A percentile compares a stretch with the other conserved stretches of the same genome.
phyloP scores from a whole-genome alignment of 1,140 invertebrate genomes.

The Diploscapter pachys region DNA sequence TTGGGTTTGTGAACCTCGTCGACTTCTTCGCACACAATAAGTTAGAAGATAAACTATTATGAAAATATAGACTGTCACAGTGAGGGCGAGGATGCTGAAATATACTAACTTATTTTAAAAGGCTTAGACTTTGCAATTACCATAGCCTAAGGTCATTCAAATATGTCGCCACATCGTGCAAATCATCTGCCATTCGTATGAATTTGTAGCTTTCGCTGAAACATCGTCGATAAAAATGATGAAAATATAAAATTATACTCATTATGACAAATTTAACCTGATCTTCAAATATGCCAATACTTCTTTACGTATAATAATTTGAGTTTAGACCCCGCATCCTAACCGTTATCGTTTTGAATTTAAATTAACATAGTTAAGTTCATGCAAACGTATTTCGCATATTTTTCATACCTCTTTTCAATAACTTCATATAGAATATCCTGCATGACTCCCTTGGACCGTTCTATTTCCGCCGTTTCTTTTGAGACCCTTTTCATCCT shows the following conservation, averaged over 20 bases:
- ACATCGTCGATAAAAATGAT: neutral
- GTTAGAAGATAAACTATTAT: constrained; percentile 38
- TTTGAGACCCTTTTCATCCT: too few relatives aligned
- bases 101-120: constrained; percentile 24
- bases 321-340: too few relatives aligned
- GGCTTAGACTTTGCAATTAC: constrained; percentile 41
- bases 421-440: constrained; percentile 27
- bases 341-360: too few relatives aligned
- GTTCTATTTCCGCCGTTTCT: constrained; percentile 11
- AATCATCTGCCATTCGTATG: constrained; percentile 51
- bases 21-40: constrained; percentile 40
- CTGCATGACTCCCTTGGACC: constrained; percentile 22
- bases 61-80: constrained; percentile 38
- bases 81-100: constrained; percentile 9
- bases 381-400: too few relatives aligned
- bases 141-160: constrained; percentile 33
- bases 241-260: too few relatives aligned
- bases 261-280: too few relatives aligned
- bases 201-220: constrained; percentile 56
- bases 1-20: constrained; percentile 3
- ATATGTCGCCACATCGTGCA: constrained; percentile 50
- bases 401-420: constrained; percentile 14
- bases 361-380: too few relatives aligned
- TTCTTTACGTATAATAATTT: too few relatives aligned
- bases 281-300: too few relatives aligned